These are phyloP conservation scores for Montipora foliosa DNA, from an alignment of 64 coral and sea anemone genomes.

Conservation along the genomic window DNA sequence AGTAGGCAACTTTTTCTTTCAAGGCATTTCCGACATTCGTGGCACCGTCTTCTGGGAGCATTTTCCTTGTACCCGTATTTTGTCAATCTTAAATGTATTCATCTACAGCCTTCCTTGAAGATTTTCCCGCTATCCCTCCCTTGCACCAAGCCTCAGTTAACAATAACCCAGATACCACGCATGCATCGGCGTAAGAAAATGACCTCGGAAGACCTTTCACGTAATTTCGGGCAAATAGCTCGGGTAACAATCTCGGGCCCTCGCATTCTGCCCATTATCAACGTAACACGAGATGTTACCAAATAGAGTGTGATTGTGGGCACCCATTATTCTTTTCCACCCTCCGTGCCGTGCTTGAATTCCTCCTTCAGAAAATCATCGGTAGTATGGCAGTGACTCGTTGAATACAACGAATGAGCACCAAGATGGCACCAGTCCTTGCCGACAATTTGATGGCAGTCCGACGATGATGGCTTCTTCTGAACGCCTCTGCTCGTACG, in stretches of 20 bases:
- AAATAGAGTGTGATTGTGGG: neutral
- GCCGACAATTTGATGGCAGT: neutral
- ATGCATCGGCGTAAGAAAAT: neutral
- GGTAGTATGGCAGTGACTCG: neutral
- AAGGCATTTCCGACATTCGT: neutral
- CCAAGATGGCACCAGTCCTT: neutral
- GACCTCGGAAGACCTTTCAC: neutral
- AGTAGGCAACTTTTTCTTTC: too few relatives aligned
- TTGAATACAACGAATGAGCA: neutral
- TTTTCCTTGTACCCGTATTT: neutral
- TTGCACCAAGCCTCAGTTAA: neutral
- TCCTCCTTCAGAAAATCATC: constrained; percentile 8
- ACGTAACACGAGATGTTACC: neutral
- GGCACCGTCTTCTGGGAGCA: neutral
- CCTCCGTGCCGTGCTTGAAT: neutral
- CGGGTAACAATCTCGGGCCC: neutral
- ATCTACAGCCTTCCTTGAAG: constrained; percentile 1
- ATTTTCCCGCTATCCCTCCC: neutral
- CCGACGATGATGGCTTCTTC: neutral
- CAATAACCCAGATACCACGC: neutral
- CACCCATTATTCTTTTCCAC: neutral
- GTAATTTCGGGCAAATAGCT: neutral
- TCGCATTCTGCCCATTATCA: neutral
- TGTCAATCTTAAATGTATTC: neutral
- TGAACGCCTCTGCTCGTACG: neutral